Evolutionary conservation across 2,113 vertebrate genomes (phyloP).

Genomic region (Thermophis baileyi): DNA sequence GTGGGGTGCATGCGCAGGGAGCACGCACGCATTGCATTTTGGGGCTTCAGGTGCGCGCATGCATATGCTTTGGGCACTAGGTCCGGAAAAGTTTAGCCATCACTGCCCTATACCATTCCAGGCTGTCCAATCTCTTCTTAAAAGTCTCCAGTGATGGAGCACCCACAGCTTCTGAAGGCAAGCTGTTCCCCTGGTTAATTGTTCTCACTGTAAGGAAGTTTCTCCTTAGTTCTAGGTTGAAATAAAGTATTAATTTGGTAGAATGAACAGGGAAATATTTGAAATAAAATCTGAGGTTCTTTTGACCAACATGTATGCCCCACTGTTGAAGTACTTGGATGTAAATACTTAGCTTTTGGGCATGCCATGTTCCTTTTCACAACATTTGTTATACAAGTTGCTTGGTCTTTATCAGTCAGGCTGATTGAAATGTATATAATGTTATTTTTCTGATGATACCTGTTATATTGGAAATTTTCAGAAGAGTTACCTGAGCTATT

Average conservation of each 20-base stretch:
- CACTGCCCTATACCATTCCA: background rate
- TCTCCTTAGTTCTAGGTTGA: background rate
- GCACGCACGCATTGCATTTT: no score
- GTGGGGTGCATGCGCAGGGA: no score
- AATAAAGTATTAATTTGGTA: background rate
- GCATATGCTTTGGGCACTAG: no score
- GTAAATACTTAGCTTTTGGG: no score
- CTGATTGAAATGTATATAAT: background rate
- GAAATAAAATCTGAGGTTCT: background rate
- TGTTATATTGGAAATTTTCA: background rate
- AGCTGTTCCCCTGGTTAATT: background rate
- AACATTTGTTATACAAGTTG: background rate
- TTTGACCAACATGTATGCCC: background rate
- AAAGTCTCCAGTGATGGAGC: background rate
- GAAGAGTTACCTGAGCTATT: background rate
- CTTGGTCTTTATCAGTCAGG: background rate
- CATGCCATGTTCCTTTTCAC: background rate
- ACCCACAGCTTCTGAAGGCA: background rate
- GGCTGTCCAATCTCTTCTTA: background rate
- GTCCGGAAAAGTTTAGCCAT: no score
- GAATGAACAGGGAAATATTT: background rate
- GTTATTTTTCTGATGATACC: background rate
- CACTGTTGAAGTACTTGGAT: background rate
- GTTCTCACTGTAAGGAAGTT: background rate
- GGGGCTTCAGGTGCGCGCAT: no score